Evolutionary conservation across 2,113 vertebrate species (phyloP), one percentile per base, ranked within the genome.

Genomic region (Anarrhichthys ocellatus): DNA sequence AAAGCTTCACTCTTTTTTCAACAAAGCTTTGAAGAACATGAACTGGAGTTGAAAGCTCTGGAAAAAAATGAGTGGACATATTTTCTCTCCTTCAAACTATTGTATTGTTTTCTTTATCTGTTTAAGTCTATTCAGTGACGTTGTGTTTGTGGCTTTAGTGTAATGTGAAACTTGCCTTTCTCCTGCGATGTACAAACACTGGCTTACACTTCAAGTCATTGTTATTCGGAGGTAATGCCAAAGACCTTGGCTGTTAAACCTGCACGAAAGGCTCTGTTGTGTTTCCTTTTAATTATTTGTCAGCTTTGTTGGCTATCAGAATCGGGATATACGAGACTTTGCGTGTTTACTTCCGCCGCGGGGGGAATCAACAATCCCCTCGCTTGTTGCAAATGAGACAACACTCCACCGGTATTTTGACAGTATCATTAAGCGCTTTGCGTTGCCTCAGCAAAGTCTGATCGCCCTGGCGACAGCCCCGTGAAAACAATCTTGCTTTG

Each of bases 401-500:
- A 46, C 62, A 11, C 71, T 73, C 38, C 32, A n/a, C 62, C 74
- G 56, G 36, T 66, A n/a, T 36, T 85, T 44, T 81, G 69, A 81
- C 77, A 78, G 52, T 32, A n/a, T 81, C 63, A 72, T 80, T 61
- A 58, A 70, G 32, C 17, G 13, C 40, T 69, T 9, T 36, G 67
- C 40, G 9, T 70, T 76, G 73, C 76, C 68, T 78, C 72, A 48
- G 61, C 65, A 64, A 27, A 1, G 77, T 81, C 83, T 79, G 81
- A 87, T 84, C 34, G 63, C 82, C 18, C 81, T 82, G 87, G 83
- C 80, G 83, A 93, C 83, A 78, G 82, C 87, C 40, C 79, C 65
- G 3, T 18, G 80, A 89, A 92, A 92, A 96, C 94, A 95, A 95
- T 93, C 89, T 88, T 48, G 80, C 94, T 92, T 95, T 95, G 94